Percentiles rank a stretch among this genome's conserved stretches.
These are phyloP conservation scores for Aporophyla lueneburgensis DNA, from an alignment of 2,888 invertebrate species.

Conservation along the genomic window DNA sequence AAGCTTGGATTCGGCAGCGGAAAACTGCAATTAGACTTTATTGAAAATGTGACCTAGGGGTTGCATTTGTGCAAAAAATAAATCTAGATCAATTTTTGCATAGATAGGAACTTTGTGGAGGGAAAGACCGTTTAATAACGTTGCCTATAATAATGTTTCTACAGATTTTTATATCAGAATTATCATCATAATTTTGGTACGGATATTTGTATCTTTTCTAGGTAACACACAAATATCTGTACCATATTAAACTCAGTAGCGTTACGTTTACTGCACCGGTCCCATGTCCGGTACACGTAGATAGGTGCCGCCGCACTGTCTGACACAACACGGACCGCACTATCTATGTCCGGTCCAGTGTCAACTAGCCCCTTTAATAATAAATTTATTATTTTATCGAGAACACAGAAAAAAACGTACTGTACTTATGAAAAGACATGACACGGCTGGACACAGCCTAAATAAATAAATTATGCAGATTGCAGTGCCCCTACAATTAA, in stretches of 20 bases:
- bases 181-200: not conserved
- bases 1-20: not conserved
- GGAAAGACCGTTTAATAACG: not conserved
- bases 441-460: not conserved
- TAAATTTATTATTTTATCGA: slow-evolving; percentile 13
- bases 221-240: not conserved
- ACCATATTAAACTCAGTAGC: not conserved
- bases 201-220: no score
- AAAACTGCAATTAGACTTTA: slow-evolving; percentile 38
- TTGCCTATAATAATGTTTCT: not conserved
- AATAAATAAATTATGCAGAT: slow-evolving; percentile 6
- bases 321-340: not conserved
- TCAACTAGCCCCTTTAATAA: slow-evolving; percentile 1
- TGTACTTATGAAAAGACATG: not conserved
- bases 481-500: not conserved
- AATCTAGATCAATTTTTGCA: not conserved
- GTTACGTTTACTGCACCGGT: slow-evolving; percentile 14
- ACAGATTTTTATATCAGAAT: not conserved
- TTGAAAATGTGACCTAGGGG: slow-evolving; percentile 7
- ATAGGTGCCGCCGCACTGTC: not conserved
- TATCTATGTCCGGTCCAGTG: slow-evolving; percentile 36
- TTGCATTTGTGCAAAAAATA: not conserved
- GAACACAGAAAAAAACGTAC: not conserved
- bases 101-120: no score
- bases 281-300: slow-evolving; percentile 28